A percentile compares a stretch with the other conserved stretches of the same genome.
Evolutionary conservation across 2,888 invertebrate species (phyloP).

Genomic region (Stictocephala bisonia): DNA sequence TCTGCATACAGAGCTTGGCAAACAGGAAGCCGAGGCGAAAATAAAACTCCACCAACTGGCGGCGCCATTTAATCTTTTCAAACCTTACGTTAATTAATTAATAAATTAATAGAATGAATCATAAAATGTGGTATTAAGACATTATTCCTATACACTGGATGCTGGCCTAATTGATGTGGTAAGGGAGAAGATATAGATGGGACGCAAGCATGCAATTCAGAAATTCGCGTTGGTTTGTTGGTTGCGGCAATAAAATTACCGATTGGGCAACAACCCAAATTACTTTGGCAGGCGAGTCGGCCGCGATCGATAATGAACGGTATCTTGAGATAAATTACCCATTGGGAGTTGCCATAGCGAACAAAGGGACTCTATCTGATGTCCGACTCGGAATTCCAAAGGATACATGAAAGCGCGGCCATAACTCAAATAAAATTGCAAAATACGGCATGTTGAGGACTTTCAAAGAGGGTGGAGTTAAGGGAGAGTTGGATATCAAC

Average conservation of each 20-base stretch:
- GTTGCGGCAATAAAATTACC: conserved; percentile 14
- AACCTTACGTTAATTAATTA: no score
- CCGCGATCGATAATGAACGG: conserved; percentile 25
- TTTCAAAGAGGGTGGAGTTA: no score
- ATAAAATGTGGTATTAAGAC: no score
- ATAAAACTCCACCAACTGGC: neutral
- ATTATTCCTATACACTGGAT: no score
- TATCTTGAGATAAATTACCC: conserved; percentile 34
- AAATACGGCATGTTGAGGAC: no score
- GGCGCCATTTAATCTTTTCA: neutral
- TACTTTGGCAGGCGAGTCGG: conserved; percentile 10
- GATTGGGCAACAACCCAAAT: conserved; percentile 26
- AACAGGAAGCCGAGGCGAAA: conserved; percentile 10
- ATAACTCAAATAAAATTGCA: no score
- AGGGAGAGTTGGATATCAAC: neutral
- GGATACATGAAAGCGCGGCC: no score
- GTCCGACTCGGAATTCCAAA: conserved; percentile 16
- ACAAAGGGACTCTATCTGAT: no score
- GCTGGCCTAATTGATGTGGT: no score
- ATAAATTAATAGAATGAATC: no score
- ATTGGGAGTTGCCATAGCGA: conserved; percentile 5
- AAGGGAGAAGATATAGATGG: neutral
- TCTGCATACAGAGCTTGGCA: no score
- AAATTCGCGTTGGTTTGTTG: conserved; percentile 22
- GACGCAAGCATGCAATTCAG: neutral